A percentile compares a stretch with the other conserved stretches of the same genome.
Evolutionary conservation across 2,888 invertebrate species (phyloP).

Genomic region (Panorpa germanica): DNA sequence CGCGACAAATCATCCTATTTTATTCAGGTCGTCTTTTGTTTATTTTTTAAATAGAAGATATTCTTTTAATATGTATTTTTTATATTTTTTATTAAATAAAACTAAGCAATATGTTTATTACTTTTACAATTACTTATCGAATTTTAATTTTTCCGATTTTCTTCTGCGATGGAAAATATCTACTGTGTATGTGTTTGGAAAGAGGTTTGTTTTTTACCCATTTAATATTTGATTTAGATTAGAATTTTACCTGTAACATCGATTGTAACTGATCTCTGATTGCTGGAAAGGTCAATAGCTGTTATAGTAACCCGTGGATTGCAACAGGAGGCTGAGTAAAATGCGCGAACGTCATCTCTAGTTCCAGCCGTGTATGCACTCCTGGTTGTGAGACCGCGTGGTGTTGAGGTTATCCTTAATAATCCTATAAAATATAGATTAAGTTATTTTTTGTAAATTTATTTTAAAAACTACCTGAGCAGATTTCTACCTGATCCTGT

Average conservation of each 20-base stretch:
- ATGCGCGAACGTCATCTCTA: conserved; percentile 39
- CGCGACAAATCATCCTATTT: too few species aligned
- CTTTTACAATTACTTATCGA: too few species aligned
- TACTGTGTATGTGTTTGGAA: too few species aligned
- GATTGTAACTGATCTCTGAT: conserved; percentile 37
- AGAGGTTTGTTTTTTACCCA: too few species aligned
- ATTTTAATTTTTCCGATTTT: too few species aligned
- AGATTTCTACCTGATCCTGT: conserved; percentile 33
- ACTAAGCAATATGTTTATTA: too few species aligned
- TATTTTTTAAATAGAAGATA: too few species aligned
- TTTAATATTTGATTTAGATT: too few species aligned
- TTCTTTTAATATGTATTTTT: too few species aligned
- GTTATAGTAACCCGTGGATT: conserved; percentile 43
- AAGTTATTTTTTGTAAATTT: conserved; percentile 6
- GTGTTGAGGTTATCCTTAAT: conserved; percentile 34
- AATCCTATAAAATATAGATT: conserved; percentile 29
- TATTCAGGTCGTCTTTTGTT: too few species aligned
- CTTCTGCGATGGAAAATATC: too few species aligned
- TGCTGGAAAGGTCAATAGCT: conserved; percentile 48
- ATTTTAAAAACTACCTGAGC: conserved; percentile 2
- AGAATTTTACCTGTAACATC: conserved; percentile 31
- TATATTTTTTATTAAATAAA: too few species aligned
- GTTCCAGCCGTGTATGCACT: conserved; percentile 47
- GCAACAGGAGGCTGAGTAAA: conserved; percentile 56
- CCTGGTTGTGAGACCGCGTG: conserved; percentile 38